phyloP scores from a whole-genome alignment of 2,113 vertebrate species.

The Leptosomus discolor region DNA sequence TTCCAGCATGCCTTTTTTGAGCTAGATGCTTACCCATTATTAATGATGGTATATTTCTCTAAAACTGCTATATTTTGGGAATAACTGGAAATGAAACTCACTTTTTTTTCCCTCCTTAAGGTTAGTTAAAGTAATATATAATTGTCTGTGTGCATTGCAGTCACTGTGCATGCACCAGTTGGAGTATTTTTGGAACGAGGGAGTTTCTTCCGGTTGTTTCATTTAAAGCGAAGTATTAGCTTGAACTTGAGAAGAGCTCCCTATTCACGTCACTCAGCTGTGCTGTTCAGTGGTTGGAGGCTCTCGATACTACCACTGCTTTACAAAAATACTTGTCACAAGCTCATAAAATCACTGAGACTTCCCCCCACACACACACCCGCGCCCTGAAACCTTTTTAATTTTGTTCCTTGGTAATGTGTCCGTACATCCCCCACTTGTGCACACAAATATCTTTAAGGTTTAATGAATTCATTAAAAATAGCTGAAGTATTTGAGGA shows the following conservation, averaged over 20 bases:
- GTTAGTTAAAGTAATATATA: not conserved
- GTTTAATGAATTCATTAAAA: constrained; percentile 17
- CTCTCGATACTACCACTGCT: not conserved
- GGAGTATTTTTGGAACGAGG: not conserved
- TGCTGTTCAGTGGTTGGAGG: not conserved
- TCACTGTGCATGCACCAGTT: not conserved
- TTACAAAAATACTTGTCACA: not conserved
- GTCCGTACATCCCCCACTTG: not conserved
- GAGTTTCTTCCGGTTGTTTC: not conserved
- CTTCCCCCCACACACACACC: not conserved
- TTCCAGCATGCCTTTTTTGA: not conserved
- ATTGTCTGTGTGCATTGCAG: not conserved
- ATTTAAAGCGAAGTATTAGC: not conserved
- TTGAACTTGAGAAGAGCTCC: not conserved
- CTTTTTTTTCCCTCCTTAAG: not conserved
- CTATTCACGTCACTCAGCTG: not conserved
- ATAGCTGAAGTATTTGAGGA: constrained; percentile 7
- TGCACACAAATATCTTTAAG: not conserved
- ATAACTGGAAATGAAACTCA: not conserved
- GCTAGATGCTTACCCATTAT: not conserved
- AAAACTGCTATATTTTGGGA: not conserved
- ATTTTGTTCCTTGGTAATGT: not conserved
- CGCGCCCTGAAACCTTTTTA: fast-evolving
- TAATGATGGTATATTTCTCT: not conserved
- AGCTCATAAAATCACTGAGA: not conserved